These are phyloP conservation scores for Botia kubotai DNA, from an alignment of 2,797 vertebrate genomes.

Conservation along the genomic window DNA sequence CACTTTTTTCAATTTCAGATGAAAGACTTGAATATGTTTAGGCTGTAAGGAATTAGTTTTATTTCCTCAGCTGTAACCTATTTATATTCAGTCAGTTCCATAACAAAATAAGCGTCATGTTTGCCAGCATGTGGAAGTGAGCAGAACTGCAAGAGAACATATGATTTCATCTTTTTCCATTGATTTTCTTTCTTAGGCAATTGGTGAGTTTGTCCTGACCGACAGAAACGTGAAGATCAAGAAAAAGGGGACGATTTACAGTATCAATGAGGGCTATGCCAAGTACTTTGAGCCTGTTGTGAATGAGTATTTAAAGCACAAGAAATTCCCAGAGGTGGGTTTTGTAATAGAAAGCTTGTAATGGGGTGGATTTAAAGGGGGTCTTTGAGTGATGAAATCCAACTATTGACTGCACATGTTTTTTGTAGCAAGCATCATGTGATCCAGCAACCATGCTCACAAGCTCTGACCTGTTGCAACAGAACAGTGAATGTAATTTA, in stretches of 20 bases:
- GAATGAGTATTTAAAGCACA: slow-evolving; percentile 91
- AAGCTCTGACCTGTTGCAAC: slow-evolving; percentile 24
- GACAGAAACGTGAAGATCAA: slow-evolving; percentile 94
- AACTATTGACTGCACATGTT: neutral
- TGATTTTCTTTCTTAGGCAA: slow-evolving; percentile 75
- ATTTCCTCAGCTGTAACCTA: neutral
- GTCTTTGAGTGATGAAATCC: neutral
- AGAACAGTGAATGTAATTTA: slow-evolving; percentile 15
- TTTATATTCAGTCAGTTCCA: neutral
- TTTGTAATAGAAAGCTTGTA: neutral
- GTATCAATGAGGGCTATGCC: slow-evolving; percentile 94
- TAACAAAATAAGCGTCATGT: neutral
- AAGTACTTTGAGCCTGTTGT: slow-evolving; percentile 93
- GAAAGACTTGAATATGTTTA: neutral
- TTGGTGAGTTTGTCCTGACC: slow-evolving; percentile 95
- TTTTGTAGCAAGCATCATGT: slow-evolving; percentile 6
- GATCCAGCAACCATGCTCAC: slow-evolving; percentile 3
- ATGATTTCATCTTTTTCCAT: slow-evolving; percentile 7
- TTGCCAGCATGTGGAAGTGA: too few species aligned
- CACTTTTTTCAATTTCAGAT: neutral
- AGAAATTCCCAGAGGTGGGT: slow-evolving; percentile 95
- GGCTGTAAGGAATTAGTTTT: too few species aligned
- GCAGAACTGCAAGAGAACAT: neutral
- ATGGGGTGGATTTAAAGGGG: too few species aligned
- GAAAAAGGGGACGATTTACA: slow-evolving; percentile 92